These are phyloP conservation scores for Ceratothoa steindachneri DNA, from an alignment of 2,888 invertebrate species.

Conservation along the genomic window DNA sequence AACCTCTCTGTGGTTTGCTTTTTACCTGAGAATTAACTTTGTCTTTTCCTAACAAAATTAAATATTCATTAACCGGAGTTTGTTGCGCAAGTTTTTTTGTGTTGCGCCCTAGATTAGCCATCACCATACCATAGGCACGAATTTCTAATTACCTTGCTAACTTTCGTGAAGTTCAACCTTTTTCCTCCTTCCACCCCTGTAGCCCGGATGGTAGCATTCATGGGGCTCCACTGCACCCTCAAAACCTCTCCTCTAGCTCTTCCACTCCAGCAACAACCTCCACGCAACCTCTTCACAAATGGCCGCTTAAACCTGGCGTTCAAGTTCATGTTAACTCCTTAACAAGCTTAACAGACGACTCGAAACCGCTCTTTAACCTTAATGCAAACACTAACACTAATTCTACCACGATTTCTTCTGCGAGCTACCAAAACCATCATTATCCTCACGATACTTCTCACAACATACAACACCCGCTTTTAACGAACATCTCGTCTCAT, in stretches of 20 bases:
- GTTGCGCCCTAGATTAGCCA: too few species aligned
- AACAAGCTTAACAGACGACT: constrained; percentile 41
- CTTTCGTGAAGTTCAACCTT: not conserved
- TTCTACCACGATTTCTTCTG: constrained; percentile 20
- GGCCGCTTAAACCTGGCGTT: constrained; percentile 84
- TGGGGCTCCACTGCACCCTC: constrained; percentile 21
- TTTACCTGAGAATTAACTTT: too few species aligned
- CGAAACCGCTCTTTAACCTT: constrained; percentile 40
- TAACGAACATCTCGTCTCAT: constrained; percentile 12
- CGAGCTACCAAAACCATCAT: constrained; percentile 14
- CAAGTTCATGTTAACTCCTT: constrained; percentile 71
- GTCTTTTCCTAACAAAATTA: too few species aligned
- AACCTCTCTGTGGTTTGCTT: too few species aligned
- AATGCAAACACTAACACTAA: constrained; percentile 30
- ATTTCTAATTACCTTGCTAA: too few species aligned
- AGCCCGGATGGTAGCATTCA: constrained; percentile 44
- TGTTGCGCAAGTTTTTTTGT: too few species aligned
- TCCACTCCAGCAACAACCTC: constrained; percentile 16
- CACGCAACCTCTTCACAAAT: constrained; percentile 62
- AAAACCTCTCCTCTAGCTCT: constrained; percentile 30
- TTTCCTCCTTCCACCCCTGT: constrained; percentile 15
- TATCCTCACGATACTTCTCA: constrained; percentile 9
- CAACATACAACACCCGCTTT: constrained; percentile 7
- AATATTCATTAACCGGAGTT: too few species aligned
- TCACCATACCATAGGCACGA: too few species aligned